Percentiles rank a stretch among this genome's conserved stretches.
These are phyloP conservation scores for Campoplex capitator DNA, from an alignment of 2,888 invertebrate species.

Conservation along the genomic window DNA sequence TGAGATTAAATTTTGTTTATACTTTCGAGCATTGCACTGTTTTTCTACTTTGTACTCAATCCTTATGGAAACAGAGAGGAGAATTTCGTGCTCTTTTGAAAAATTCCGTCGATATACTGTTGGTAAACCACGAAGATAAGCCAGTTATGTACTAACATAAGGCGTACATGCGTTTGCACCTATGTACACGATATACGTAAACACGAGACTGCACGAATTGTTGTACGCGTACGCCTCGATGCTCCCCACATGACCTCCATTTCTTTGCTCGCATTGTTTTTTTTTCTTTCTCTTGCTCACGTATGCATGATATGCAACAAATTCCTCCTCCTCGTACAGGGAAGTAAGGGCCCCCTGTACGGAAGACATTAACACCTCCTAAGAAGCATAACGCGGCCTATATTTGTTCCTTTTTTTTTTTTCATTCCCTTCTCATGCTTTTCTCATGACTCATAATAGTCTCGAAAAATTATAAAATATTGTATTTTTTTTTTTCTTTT, in stretches of 20 bases:
- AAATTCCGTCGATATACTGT: not conserved
- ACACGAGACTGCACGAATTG: not conserved
- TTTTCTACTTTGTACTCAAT: not conserved
- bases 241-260: conserved; percentile 59
- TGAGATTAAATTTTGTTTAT: not conserved
- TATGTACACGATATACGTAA: not conserved
- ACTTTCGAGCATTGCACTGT: not conserved
- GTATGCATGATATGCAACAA: conserved; percentile 47
- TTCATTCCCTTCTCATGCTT: not conserved
- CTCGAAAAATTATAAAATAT: not conserved
- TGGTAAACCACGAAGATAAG: conserved; percentile 8
- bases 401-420: conserved; percentile 5
- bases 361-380: conserved; percentile 49
- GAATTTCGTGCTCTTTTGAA: not conserved
- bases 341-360: conserved; percentile 22
- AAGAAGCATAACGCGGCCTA: conserved; percentile 30
- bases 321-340: conserved; percentile 42
- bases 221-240: conserved; percentile 49
- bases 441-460: not conserved
- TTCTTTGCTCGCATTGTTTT: conserved; percentile 43
- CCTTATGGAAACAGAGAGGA: not conserved
- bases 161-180: conserved; percentile 11
- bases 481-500: not conserved
- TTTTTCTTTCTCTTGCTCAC: not conserved
- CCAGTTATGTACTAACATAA: conserved; percentile 3